Evolutionary conservation across 2,797 vertebrate genomes (phyloP).

Genomic region (Luscinia luscinia): DNA sequence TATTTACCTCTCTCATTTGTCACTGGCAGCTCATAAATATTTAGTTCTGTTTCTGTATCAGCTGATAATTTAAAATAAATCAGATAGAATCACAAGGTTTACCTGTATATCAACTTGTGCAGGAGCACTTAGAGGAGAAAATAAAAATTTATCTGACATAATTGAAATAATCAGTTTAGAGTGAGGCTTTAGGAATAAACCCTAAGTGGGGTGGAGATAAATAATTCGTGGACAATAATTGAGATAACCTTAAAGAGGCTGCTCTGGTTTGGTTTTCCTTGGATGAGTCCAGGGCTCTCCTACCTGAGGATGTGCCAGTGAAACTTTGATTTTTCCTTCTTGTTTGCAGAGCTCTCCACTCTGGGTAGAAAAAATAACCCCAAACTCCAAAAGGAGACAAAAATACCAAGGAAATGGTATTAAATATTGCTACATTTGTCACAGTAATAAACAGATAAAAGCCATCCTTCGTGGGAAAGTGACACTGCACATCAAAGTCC

Average conservation of each 20-base stretch:
- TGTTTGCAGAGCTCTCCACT: background rate
- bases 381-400: background rate
- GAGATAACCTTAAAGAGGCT: background rate
- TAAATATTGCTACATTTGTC: background rate
- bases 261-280: background rate
- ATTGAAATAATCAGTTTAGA: background rate
- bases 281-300: background rate
- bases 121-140: background rate
- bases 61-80: background rate
- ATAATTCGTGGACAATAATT: no score
- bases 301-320: rapidly evolving
- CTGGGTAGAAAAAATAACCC: background rate
- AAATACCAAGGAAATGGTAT: background rate
- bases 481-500: background rate
- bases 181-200: background rate
- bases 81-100: background rate
- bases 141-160: background rate
- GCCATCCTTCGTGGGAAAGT: background rate
- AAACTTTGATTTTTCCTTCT: background rate
- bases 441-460: background rate
- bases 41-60: background rate
- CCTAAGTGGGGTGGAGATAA: background rate
- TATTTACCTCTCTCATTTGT: background rate
- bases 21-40: background rate
- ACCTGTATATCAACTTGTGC: background rate